Base-by-base conservation (phyloP, 2,797 vertebrate species). In the Lepilemur septentrionalis region DNA sequence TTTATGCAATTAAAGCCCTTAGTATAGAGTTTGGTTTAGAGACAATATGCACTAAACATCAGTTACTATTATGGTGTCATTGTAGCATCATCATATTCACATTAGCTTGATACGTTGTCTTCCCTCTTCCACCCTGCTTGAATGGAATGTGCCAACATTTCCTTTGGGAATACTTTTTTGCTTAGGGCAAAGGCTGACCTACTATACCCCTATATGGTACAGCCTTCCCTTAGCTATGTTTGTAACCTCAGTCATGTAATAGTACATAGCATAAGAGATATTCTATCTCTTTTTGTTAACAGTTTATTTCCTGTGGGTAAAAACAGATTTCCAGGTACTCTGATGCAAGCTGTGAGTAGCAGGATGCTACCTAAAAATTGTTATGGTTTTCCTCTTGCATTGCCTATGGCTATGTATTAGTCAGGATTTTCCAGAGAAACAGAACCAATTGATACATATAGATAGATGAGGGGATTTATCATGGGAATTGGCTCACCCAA, bases 261-360 rank as follows among this genome's bases (percentile, higher is more conserved):
- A 86, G 28, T 55, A 78, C 32, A 13, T 85, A 13, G 25, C 35
- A 46, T 14, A 46, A 43, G 5, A 76, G 30, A 30, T 63, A 28
- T 35, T 76, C 38, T 75, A 23, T 59, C 2, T 63, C 55, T 88
- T 43, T 88, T 52, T 41, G 17, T 38, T 89, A 55, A 63, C 59
- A 41, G 38, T 59, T 76, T 85, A 76, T 91, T 73, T 96, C 32
- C 50, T 93, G 28, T 32, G 83, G 43, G 80, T 72, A 92, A 79
- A 79, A 82, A 69, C 6, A 28, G 52, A 20, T 83, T 83, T 89
- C 50, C 7, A 91, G 69, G 50, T 70, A 78, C 15, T 41, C 32
- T 43, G n/a, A 46, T 57, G 48, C 48, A 86, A 89, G 61, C 41
- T 86, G 18, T 79, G 93, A 92, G 41, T 84, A 81, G 7, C 46